A percentile compares a stretch with the other conserved stretches of the same genome.
These are phyloP conservation scores for Cephus spinipes DNA, from an alignment of 2,888 invertebrate genomes.

Conservation along the genomic window DNA sequence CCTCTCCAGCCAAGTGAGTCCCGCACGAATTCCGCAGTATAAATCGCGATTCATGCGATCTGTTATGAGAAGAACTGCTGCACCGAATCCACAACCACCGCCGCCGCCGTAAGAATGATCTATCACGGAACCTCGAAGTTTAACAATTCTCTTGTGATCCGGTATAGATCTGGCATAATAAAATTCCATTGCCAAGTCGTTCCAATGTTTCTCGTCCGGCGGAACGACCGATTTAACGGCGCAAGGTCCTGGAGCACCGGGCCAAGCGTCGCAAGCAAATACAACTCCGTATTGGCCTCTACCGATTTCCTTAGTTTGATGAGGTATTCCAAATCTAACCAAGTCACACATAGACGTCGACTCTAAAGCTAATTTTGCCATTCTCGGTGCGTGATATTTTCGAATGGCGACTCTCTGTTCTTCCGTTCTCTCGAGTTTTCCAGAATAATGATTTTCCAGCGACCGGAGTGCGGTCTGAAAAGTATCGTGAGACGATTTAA, in stretches of 20 bases:
- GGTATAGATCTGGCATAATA: constrained; percentile 90
- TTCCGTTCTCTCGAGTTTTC: constrained; percentile 82
- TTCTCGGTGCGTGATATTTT: constrained; percentile 82
- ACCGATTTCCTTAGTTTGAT: constrained; percentile 76
- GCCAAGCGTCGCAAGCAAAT: constrained; percentile 79
- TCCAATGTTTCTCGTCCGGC: constrained; percentile 89
- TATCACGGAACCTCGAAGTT: constrained; percentile 82
- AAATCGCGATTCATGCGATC: constrained; percentile 81
- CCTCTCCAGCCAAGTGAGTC: constrained; percentile 74
- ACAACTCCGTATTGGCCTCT: constrained; percentile 93
- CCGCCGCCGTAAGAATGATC: constrained; percentile 79
- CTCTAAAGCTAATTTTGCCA: constrained; percentile 85
- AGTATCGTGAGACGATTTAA: constrained; percentile 81
- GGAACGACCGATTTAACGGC: constrained; percentile 91
- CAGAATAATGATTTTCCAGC: constrained; percentile 77
- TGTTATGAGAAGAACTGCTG: constrained; percentile 85
- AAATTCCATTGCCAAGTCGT: constrained; percentile 91
- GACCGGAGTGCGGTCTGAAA: constrained; percentile 80
- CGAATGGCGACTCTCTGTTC: constrained; percentile 81
- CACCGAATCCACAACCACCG: constrained; percentile 69
- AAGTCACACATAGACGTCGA: constrained; percentile 86
- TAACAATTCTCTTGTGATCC: constrained; percentile 82
- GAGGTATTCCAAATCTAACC: constrained; percentile 79
- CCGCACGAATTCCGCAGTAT: constrained; percentile 79
- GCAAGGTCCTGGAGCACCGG: constrained; percentile 80